Percentiles rank a stretch among this genome's conserved stretches.
These are phyloP conservation scores for Caenorhabditis sp. DNA, from an alignment of 2,888 invertebrate genomes.

Conservation along the genomic window DNA sequence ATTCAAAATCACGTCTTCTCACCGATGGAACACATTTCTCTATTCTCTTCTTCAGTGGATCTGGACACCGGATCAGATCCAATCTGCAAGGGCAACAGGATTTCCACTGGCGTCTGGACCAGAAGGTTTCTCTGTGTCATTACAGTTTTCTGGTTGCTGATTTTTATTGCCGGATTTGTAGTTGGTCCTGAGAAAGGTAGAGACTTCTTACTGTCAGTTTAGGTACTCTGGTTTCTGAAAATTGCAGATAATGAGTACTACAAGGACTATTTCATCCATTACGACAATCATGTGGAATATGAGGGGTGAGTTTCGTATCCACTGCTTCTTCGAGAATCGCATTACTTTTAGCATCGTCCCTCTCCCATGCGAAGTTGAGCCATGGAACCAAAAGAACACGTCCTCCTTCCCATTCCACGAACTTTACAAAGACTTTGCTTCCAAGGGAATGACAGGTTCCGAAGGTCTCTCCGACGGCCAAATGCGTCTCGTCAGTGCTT, in stretches of 20 bases:
- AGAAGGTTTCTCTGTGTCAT: neutral
- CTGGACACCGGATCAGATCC: neutral
- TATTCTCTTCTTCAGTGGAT: neutral
- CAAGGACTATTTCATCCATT: slow-evolving; percentile 25
- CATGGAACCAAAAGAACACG: slow-evolving; percentile 23
- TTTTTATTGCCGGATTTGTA: neutral
- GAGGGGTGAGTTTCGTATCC: neutral
- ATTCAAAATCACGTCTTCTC: neutral
- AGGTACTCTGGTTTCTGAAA: neutral
- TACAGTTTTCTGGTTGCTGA: neutral
- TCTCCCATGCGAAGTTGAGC: slow-evolving; percentile 8
- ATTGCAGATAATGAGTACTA: slow-evolving; percentile 1
- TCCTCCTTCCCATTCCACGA: slow-evolving; percentile 25
- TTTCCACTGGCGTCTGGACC: neutral
- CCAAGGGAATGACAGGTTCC: neutral
- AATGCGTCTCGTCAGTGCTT: slow-evolving; percentile 30
- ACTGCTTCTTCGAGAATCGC: neutral
- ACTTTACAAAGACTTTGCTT: slow-evolving; percentile 21
- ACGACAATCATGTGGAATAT: slow-evolving; percentile 9
- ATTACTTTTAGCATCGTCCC: slow-evolving; percentile 8
- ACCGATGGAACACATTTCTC: neutral
- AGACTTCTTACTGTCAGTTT: neutral
- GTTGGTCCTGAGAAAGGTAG: slow-evolving; percentile 5
- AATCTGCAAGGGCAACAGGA: neutral
- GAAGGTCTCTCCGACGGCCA: slow-evolving; percentile 38